Base-by-base conservation (phyloP, 1,140 invertebrate species). In the Gryon sp. region DNA sequence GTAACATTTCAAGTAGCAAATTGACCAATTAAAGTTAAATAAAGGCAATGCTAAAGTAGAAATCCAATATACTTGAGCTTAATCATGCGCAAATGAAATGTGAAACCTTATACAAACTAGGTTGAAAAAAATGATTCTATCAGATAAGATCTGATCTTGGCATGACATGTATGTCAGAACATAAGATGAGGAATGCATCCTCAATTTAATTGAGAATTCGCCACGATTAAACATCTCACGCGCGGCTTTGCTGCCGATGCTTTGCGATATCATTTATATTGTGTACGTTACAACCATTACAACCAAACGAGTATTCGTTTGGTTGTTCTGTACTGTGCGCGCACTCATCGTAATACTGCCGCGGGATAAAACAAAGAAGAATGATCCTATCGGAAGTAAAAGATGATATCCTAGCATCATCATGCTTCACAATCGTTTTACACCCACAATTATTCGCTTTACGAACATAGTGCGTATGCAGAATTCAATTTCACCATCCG, bases 351-450 rank as follows among this genome's bases (percentile, higher is more conserved):
- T 53, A 28, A 52, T 65, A 53, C 16, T 24, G 66, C 66, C 53
- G 19, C 52, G 50, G 20, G 75, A 52, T n/a, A n/a, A 22, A 34
- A 15, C 38, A 50, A 53, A 57, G 70, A 38, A 55, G 66, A 76
- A 72, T 76, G 79, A 84, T 84, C 59, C 77, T 83, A 84, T 85
- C 84, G 81, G 75, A 84, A 85, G 82, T 86, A 81, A 87, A 83
- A 81, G 81, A 86, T 86, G 83, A 86, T 86, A 80, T 80, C 66
- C 73, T 66, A 77, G 78, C 82, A 73, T 76, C 79, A 86, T 86
- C 83, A 55, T 82, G 81, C 79, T 86, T 87, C 83, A 84, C 83
- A 82, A 82, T 86, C 80, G 85, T 86, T 84, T 80, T 83, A 82
- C 84, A 82, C 84, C 85, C 72, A 86, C 81, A 62, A 78, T 34